Evolutionary conservation across 1,140 invertebrate genomes (phyloP).

Genomic region (Leptinotarsa texana): DNA sequence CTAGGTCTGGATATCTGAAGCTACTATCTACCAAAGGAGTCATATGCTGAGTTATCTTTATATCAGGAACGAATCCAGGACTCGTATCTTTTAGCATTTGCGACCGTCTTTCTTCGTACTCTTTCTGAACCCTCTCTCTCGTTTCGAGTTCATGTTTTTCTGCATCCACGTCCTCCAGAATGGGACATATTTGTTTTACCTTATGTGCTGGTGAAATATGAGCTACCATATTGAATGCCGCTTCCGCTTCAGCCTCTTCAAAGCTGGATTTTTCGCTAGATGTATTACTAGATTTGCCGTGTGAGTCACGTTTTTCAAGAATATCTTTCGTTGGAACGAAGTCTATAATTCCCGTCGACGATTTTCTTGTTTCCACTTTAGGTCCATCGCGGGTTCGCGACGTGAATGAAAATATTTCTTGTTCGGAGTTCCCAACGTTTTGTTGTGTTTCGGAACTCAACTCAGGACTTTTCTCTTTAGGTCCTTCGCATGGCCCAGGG

Average conservation of each 20-base stretch:
- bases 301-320: conserved; percentile 51
- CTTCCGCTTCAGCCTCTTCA: conserved; percentile 60
- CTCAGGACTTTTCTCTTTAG: conserved; percentile 53
- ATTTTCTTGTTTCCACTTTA: conserved; percentile 31
- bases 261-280: conserved; percentile 55
- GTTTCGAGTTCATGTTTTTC: conserved; percentile 60
- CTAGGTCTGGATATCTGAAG: conserved; percentile 61
- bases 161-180: conserved; percentile 61
- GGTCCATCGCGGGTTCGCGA: conserved; percentile 37
- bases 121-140: conserved; percentile 56
- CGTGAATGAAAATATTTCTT: conserved; percentile 42
- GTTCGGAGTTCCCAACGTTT: conserved; percentile 41
- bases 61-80: conserved; percentile 67
- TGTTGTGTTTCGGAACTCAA: conserved; percentile 41
- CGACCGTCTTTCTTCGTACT: conserved; percentile 54
- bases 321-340: conserved; percentile 41
- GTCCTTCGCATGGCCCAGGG: conserved; percentile 57
- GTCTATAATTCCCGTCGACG: conserved; percentile 29
- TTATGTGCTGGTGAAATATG: conserved; percentile 55
- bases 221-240: conserved; percentile 57
- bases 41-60: conserved; percentile 70
- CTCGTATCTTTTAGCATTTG: conserved; percentile 56
- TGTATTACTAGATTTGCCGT: conserved; percentile 51
- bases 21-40: conserved; percentile 56
- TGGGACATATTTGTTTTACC: conserved; percentile 56